phyloP scores from a whole-genome alignment of 2,888 invertebrate genomes.

The Mystacides longicornis region DNA sequence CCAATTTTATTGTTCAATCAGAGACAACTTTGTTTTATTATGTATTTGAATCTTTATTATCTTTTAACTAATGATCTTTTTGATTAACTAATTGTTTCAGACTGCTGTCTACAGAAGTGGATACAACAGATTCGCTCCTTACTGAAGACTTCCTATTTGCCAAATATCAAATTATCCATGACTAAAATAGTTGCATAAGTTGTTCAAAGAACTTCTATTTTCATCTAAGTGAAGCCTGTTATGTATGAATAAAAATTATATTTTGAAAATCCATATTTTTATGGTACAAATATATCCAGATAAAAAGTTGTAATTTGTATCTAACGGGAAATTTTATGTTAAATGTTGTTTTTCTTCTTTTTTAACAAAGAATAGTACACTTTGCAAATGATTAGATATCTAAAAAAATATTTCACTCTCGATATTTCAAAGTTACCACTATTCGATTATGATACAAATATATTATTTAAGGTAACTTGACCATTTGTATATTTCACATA shows the following conservation, averaged over 20 bases:
- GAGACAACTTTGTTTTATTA: no score
- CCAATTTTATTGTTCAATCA: no score
- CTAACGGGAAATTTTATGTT: not conserved
- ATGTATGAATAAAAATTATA: conserved; percentile 25
- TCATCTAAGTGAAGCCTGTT: conserved; percentile 27
- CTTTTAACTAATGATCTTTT: no score
- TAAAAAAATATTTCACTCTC: conserved; percentile 10
- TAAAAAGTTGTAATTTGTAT: conserved; percentile 17
- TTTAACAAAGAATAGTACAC: not conserved
- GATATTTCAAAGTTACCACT: conserved; percentile 20
- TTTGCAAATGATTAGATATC: not conserved
- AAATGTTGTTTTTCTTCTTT: no score
- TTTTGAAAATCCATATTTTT: conserved; percentile 24
- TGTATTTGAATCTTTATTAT: no score
- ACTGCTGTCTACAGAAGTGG: conserved; percentile 90
- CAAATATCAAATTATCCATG: conserved; percentile 26
- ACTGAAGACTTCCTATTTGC: conserved; percentile 48
- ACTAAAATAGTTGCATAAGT: conserved; percentile 26
- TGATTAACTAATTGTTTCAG: conserved; percentile 43
- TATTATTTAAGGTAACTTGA: conserved; percentile 16
- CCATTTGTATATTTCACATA: conserved; percentile 23
- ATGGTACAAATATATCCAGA: conserved; percentile 25
- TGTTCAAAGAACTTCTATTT: conserved; percentile 26
- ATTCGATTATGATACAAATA: conserved; percentile 7
- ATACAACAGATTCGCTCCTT: conserved; percentile 92